A percentile compares a stretch with the other conserved stretches of the same genome.
Evolutionary conservation across 1,140 invertebrate genomes (phyloP).

Genomic region (Lamellibrachia luymesi): DNA sequence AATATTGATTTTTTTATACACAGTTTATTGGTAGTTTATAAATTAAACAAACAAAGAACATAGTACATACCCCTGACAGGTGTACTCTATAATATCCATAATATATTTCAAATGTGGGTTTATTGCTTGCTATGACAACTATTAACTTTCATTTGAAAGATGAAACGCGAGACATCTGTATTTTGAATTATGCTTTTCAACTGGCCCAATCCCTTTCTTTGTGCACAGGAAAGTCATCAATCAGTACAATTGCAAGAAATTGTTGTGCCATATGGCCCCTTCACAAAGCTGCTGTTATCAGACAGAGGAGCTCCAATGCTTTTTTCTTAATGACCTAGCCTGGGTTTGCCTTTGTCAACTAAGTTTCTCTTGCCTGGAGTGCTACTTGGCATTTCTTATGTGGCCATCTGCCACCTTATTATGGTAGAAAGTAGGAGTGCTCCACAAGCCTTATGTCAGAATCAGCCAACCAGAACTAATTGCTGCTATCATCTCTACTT

Average conservation of each 20-base stretch:
- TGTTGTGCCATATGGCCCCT: background rate
- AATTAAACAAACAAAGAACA: background rate
- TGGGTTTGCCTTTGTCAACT: background rate
- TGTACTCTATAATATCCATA: background rate
- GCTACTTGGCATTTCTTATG: background rate
- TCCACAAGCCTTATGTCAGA: background rate
- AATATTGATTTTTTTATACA: background rate
- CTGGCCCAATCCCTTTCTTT: background rate
- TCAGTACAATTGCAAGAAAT: slow-evolving; percentile 1
- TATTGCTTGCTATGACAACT: background rate
- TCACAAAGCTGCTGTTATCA: background rate
- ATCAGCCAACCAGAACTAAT: background rate
- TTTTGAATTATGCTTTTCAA: background rate
- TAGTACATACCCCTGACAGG: background rate
- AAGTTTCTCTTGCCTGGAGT: background rate
- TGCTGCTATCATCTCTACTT: background rate
- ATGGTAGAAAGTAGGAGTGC: background rate
- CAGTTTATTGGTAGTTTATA: background rate
- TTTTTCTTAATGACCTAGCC: background rate
- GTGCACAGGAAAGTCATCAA: background rate
- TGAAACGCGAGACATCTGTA: background rate
- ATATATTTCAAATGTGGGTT: background rate
- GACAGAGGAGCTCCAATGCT: background rate
- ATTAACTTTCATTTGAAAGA: background rate
- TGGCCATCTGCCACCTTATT: background rate